Percentiles rank a stretch among this genome's conserved stretches.
These are phyloP conservation scores for Cephus pygmeus DNA, from an alignment of 2,888 invertebrate species.

Conservation along the genomic window DNA sequence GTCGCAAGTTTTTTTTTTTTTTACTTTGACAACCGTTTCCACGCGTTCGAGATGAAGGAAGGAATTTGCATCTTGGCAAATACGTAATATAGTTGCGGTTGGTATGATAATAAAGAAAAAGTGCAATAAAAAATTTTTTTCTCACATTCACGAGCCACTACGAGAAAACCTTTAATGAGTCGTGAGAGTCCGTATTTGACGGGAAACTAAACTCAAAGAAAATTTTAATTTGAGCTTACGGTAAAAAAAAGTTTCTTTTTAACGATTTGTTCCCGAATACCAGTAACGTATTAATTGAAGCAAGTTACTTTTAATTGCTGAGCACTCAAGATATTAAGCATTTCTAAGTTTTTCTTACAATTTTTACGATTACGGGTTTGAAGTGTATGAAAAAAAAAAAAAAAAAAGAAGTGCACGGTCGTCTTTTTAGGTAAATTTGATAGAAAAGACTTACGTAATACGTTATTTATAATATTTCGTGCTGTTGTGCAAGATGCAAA, in stretches of 20 bases:
- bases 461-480: background rate
- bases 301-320: conserved; percentile 43
- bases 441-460: background rate
- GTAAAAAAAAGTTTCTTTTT: background rate
- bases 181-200: background rate
- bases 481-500: background rate
- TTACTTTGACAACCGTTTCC: background rate
- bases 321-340: background rate
- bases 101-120: background rate
- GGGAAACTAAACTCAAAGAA: background rate
- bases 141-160: background rate
- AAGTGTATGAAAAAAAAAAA: background rate
- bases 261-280: background rate
- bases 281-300: conserved; percentile 35
- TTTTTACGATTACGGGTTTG: background rate
- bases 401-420: background rate
- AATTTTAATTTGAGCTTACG: background rate
- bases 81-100: background rate
- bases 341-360: background rate
- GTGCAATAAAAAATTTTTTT: too few species aligned
- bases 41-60: background rate
- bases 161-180: background rate
- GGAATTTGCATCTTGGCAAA: background rate
- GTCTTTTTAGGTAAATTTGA: background rate
- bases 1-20: background rate